phyloP scores from a whole-genome alignment of 2,113 vertebrate genomes.

The Thomomys bottae region DNA sequence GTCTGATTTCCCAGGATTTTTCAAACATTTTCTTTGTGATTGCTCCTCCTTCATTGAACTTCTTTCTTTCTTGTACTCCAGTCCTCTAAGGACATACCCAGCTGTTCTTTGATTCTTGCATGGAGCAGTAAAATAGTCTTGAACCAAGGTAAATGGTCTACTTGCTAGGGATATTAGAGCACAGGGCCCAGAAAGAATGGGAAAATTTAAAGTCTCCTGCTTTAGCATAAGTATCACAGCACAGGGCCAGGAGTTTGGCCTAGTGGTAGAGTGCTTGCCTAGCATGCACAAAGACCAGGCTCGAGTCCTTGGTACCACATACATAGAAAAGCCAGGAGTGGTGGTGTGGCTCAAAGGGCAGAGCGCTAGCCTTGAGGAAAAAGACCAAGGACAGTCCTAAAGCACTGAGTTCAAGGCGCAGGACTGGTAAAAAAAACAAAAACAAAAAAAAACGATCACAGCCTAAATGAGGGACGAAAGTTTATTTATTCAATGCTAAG shows the following conservation, averaged over 20 bases:
- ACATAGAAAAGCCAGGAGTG: too few relatives aligned
- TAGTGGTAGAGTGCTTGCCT: too few relatives aligned
- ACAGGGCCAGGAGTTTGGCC: too few relatives aligned
- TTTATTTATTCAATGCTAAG: slow-evolving; percentile 36
- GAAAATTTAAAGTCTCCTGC: not conserved
- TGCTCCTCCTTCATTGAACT: not conserved
- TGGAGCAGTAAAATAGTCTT: slow-evolving; percentile 2
- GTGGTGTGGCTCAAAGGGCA: too few relatives aligned
- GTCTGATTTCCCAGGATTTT: slow-evolving; percentile 21
- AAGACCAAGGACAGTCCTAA: too few relatives aligned
- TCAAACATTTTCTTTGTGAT: not conserved
- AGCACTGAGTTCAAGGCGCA: too few relatives aligned
- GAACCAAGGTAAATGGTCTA: not conserved
- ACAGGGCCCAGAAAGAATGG: not conserved
- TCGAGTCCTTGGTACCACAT: too few relatives aligned
- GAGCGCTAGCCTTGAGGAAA: too few relatives aligned
- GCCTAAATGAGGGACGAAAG: slow-evolving; percentile 42
- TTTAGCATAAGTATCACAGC: slow-evolving; percentile 7
- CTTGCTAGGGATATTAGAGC: not conserved
- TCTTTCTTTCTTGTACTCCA: not conserved
- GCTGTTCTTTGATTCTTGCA: slow-evolving; percentile 23
- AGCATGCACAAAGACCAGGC: too few relatives aligned
- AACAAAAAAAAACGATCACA: too few relatives aligned
- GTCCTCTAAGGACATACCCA: not conserved
- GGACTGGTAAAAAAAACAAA: too few relatives aligned